Base-by-base conservation (phyloP, 2,888 invertebrate genomes). In the Cistogaster globosa region DNA sequence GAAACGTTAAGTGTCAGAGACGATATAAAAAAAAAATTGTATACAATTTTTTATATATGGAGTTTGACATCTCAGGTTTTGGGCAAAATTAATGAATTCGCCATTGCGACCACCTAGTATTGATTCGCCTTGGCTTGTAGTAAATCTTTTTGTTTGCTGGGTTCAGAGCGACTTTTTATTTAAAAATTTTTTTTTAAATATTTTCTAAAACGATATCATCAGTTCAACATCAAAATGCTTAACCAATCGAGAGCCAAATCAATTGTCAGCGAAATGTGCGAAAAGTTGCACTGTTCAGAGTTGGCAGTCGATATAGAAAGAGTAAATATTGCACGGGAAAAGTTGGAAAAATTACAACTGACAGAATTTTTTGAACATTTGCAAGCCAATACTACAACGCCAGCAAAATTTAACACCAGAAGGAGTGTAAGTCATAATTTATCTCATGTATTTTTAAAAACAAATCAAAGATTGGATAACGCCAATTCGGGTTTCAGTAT, bases 241-340 rank as follows among this genome's bases (percentile, higher is more conserved):
- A 57, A 18, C 65, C 12, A 53, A 45, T 53, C 76, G 0, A 63
- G 18, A 48, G 74, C 58, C 2, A 71, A 76, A 57, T 65, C 26
- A 42, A 57, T 83, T 0, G 72, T 88, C 0, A 63, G 78, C 0
- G 76, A 84, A n/a, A 77, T 90, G 38, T 89, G 89, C 53, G 75
- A 75, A 18, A 88, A 88, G 1, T 83, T 91, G 5, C 88, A 89
- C 12, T 85, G 89, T 51, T 87, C 86, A 0, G 63, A 74, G 11
- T 20, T 88, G 7, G 78, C 88, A 0, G 80, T 86, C 11, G 90
- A 90, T 71, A 86, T 90, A 65, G 88, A 87, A 8, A 88, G 86
- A 53, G 76, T 91, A 22, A 86, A 87, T 20, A 65, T 82, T 81
- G 90, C 89, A n/a, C 89, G 89, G n/a, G 89, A 89, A 79, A 79